A percentile compares a stretch with the other conserved stretches of the same genome.
Conservation (phyloP, 2,113 vertebrate genomes). For the Trichechus manatus region DNA sequence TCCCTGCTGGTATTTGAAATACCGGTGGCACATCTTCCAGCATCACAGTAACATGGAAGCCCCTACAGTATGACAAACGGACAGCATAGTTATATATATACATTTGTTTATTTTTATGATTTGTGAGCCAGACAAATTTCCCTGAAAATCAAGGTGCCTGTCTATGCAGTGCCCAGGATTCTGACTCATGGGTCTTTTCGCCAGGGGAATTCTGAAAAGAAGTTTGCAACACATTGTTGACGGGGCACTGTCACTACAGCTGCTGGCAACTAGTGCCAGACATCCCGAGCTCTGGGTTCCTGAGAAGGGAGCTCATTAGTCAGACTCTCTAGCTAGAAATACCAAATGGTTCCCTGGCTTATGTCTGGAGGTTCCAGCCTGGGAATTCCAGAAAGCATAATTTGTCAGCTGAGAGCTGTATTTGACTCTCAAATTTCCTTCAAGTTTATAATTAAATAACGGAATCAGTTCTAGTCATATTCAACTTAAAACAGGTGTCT, state of each 20-base stretch:
- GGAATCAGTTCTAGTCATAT: background rate
- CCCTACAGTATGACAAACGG: background rate
- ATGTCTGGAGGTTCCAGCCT: conserved; percentile 1
- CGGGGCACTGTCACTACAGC: background rate
- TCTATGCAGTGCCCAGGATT: background rate
- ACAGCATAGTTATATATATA: background rate
- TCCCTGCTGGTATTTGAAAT: background rate
- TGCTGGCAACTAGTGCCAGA: background rate
- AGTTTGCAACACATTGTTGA: background rate
- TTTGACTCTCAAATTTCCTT: background rate
- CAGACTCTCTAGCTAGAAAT: conserved; percentile 22
- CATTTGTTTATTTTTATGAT: conserved; percentile 39
- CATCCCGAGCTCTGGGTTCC: background rate
- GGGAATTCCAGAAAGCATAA: conserved; percentile 49
- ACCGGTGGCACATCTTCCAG: background rate
- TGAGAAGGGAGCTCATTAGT: conserved; percentile 43
- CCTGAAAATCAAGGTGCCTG: conserved; percentile 36
- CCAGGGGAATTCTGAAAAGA: conserved; percentile 46
- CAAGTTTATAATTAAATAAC: background rate
- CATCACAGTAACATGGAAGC: background rate
- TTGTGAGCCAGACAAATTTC: conserved; percentile 22
- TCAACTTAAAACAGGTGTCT: background rate
- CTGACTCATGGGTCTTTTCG: conserved; percentile 53
- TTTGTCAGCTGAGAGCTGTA: background rate
- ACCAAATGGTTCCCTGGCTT: background rate